A percentile compares a stretch with the other conserved stretches of the same genome.
phyloP scores from a whole-genome alignment of 64 coral and sea anemone genomes.

The Actinia equina region DNA sequence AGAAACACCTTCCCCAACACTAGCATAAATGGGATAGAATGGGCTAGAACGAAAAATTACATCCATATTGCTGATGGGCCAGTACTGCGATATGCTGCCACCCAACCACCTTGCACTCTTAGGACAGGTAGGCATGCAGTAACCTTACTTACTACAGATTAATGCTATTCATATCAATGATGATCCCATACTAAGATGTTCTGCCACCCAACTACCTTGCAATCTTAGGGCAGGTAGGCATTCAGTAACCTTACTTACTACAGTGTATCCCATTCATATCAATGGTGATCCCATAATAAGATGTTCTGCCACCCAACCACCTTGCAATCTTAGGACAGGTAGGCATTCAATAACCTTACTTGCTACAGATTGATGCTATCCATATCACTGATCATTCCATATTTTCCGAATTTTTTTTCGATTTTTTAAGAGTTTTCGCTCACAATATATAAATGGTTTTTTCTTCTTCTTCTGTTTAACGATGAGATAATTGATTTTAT shows the following conservation, averaged over 20 bases:
- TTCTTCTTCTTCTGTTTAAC: too few species aligned
- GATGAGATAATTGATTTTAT: neutral
- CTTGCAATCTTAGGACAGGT: constrained; percentile 42
- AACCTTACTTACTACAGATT: neutral
- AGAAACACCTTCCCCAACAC: neutral
- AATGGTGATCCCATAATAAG: constrained; percentile 1
- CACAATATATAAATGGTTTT: too few species aligned
- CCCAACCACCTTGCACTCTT: constrained; percentile 32
- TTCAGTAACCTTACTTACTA: too few species aligned
- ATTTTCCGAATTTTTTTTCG: too few species aligned
- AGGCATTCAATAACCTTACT: neutral
- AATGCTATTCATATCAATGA: constrained; percentile 23
- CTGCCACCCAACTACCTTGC: constrained; percentile 27
- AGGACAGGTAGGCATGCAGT: constrained; percentile 10
- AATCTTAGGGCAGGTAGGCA: constrained; percentile 29
- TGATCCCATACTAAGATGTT: constrained; percentile 12
- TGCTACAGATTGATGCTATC: too few species aligned
- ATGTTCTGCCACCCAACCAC: constrained; percentile 15
- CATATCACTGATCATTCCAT: too few species aligned
- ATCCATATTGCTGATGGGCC: constrained; percentile 32
- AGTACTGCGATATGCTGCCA: constrained; percentile 1
- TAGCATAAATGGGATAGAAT: neutral
- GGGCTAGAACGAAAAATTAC: constrained; percentile 25
- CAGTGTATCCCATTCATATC: constrained; percentile 20
- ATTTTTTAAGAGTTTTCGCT: too few species aligned